A percentile compares a stretch with the other conserved stretches of the same genome.
Conservation (phyloP, 2,113 vertebrate genomes). For the Progne subis region DNA sequence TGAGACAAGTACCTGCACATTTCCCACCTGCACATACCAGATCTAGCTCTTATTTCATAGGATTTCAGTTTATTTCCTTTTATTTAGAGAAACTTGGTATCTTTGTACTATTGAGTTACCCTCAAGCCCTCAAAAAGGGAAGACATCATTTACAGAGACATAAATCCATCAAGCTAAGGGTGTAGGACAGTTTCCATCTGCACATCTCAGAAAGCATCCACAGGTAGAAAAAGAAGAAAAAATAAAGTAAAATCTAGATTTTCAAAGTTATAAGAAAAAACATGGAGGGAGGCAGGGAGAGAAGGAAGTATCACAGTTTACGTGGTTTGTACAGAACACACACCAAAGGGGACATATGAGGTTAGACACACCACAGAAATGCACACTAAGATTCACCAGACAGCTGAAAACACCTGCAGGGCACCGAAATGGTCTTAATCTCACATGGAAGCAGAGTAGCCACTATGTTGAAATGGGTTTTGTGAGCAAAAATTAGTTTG, state of each 20-base stretch:
- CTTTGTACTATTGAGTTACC: not conserved
- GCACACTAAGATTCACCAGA: not conserved
- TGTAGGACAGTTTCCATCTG: not conserved
- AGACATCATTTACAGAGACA: not conserved
- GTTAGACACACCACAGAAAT: not conserved
- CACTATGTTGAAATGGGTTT: not conserved
- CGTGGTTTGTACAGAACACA: not conserved
- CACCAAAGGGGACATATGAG: not conserved
- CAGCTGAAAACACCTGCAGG: not conserved
- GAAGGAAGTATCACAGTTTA: not conserved
- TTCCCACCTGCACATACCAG: not conserved
- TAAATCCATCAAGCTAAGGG: not conserved
- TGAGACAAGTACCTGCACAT: not conserved
- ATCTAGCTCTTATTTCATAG: too few species aligned
- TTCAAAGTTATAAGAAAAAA: not conserved
- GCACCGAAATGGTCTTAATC: not conserved
- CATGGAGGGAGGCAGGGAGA: too few species aligned
- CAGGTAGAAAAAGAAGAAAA: too few species aligned
- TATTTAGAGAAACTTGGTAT: not conserved
- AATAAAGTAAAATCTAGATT: not conserved
- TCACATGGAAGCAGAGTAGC: not conserved
- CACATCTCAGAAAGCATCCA: not conserved
- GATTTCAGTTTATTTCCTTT: not conserved
- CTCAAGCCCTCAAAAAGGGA: not conserved
- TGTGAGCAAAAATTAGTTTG: not conserved